Evolutionary conservation across 2,113 vertebrate species (phyloP), one percentile per base, ranked within the genome.

Genomic region (Fulmarus glacialis): DNA sequence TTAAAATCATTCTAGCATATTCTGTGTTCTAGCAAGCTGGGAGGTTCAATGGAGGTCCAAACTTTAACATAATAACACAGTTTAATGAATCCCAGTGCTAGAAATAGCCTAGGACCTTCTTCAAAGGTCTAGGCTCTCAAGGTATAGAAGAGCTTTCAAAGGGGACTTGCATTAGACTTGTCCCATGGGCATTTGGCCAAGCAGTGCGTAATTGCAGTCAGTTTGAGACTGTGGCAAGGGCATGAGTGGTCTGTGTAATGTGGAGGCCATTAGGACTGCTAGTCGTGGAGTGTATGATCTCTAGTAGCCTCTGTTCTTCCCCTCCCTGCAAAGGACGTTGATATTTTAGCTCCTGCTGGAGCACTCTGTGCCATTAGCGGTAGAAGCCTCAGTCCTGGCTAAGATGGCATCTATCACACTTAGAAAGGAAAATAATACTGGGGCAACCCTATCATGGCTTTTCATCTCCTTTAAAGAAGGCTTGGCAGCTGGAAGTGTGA

Each of bases 61-160:
- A 79, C 71, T 78, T 87, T 52, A 88, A 67, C 21, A 5, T 17
- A 24, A 58, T 27, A 60, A 34, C 78, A 32, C 13, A 27, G 34
- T 71, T 75, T 94, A 96, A 96, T 95, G 89, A 96, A 95, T 82
- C 66, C 30, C 74, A 34, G 70, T 12, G 67, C 89, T 94, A 47
- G 91, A 94, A 94, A 88, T 86, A 96, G 62, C 78, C 77, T 11
- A 50, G 83, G 70, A 58, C 26, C 8, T 27, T 90, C 82, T 88
- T 92, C 94, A 87, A 66, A 97, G 87, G 9, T 15, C 77, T 47
- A 10, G 19, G 38, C 73, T 89, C 72, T 79, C 45, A 13, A 43
- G 38, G 64, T 30, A 5, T 6, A 38, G 84, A 36, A 50, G 53
- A 84, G 36, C 79, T 67, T 88, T 68, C 92, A 81, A 38, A 70